These are phyloP conservation scores for Cyphomyrus discorhynchus DNA, from an alignment of 2,113 vertebrate genomes.

Conservation along the genomic window DNA sequence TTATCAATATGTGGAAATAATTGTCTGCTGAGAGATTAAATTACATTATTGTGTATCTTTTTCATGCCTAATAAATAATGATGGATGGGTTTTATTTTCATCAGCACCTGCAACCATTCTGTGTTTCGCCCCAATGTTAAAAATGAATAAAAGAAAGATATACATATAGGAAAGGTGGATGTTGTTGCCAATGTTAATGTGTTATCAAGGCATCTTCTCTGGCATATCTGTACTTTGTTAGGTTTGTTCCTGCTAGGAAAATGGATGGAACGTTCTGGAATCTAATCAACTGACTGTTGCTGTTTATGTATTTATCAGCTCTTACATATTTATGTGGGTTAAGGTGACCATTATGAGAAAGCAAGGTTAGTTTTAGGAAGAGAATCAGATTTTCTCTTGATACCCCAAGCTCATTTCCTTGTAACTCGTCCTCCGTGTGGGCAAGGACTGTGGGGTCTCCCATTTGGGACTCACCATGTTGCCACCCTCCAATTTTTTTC, in stretches of 20 bases:
- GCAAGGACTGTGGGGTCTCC: neutral
- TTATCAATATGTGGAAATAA: slow-evolving; percentile 99
- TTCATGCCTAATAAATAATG: slow-evolving; percentile 99
- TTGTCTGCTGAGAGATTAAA: slow-evolving; percentile 99
- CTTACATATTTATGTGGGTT: slow-evolving; percentile 37
- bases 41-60: slow-evolving; percentile 99
- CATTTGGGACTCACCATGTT: neutral
- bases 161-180: slow-evolving; percentile 75
- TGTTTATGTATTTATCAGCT: neutral
- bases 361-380: neutral
- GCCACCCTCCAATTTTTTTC: neutral
- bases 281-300: slow-evolving; percentile 42
- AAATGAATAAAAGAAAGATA: slow-evolving; percentile 92
- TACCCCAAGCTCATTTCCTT: neutral
- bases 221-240: slow-evolving; percentile 28
- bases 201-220: slow-evolving; percentile 47
- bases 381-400: neutral
- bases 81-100: slow-evolving; percentile 99
- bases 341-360: slow-evolving; percentile 14
- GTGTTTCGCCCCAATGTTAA: slow-evolving; percentile 87
- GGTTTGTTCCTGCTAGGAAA: slow-evolving; percentile 31
- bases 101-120: slow-evolving; percentile 99
- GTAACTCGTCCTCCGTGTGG: neutral
- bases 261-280: slow-evolving; percentile 29
- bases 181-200: slow-evolving; percentile 70